Base-by-base conservation (phyloP, 1,140 invertebrate genomes). In the Pachyrhynchus sulphureomaculatus region DNA sequence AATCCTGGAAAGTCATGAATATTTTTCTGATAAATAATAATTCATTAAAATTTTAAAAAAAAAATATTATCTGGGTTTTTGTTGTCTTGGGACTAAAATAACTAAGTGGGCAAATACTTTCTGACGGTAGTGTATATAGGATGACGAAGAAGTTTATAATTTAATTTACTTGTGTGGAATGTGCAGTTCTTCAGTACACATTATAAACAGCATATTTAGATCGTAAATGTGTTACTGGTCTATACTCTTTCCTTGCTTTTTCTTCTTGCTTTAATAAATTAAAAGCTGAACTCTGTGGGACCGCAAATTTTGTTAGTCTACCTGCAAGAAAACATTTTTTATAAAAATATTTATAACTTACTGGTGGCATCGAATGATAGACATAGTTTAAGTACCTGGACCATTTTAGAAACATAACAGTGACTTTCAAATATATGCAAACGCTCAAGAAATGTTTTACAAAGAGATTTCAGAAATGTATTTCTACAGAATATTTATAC, bases 1-100 rank as follows among this genome's bases (percentile, higher is more conserved):
- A n/a, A n/a, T n/a, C n/a, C n/a, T n/a, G n/a, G n/a, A n/a, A n/a
- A n/a, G n/a, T n/a, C n/a, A n/a, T n/a, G n/a, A n/a, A n/a, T 86
- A 82, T 99, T 95, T n/a, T 4, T 41, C 34, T 23, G 66, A 61
- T 26, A 72, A 69, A 56, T 72, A n/a, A n/a, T n/a, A n/a, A n/a
- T n/a, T n/a, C n/a, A n/a, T n/a, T n/a, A n/a, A n/a, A n/a, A n/a
- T n/a, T 69, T 4, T 75, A 44, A 48, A 76, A 67, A 69, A 75
- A 74, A 60, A 75, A 76, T 4, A 71, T 63, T n/a, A n/a, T n/a
- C n/a, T n/a, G n/a, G n/a, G n/a, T n/a, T n/a, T n/a, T n/a, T n/a
- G n/a, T n/a, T n/a, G n/a, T n/a, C n/a, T n/a, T n/a, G n/a, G n/a
- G n/a, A n/a, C n/a, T n/a, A n/a, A n/a, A n/a, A n/a, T n/a, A n/a